Evolutionary conservation across 2,888 invertebrate genomes (phyloP), one percentile per base, ranked within the genome.

Genomic region (Pasiphila rectangulata): DNA sequence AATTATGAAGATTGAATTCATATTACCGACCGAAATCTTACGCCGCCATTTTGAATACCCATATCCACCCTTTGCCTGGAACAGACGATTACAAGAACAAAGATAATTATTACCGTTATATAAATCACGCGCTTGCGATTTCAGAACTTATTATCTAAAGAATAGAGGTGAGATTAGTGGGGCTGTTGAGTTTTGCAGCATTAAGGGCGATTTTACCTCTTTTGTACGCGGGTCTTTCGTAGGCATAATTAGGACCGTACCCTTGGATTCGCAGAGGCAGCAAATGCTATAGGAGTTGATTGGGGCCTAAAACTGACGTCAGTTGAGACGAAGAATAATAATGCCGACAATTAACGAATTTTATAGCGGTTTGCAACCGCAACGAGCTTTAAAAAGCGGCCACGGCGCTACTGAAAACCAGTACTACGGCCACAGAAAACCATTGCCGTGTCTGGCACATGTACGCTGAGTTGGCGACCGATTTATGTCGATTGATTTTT

Each of bases 1-100:
- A 87, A 88, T 88, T 83, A 88, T 77, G 79, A 86, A 86, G 86
- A 86, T 86, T 87, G 85, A 88, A 88, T 87, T 86, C 85, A 83
- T 86, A 79, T 80, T 75, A 73, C 81, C 74, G 78, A 79, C 83
- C 84, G 76, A 86, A 87, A 88, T 88, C 87, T 88, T 88, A 88
- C 79, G 74, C 17, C 73, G 59, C 86, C 87, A 87, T 86, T 87
- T 79, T 87, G 87, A 83, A 61, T 73, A 75, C 84, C 86, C 81
- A 81, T 80, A 75, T 70, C 74, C 79, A 75, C 66, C 79, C 79
- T 57, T 68, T 74, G 82, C 78, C 77, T 74, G 73, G 70, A 82
- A 83, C 86, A 83, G 80, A 83, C 85, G 86, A 86, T 85, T 83
- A 80, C 77, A 71, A 80, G 67, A 61, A 69, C 83, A 72, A 82